Evolutionary conservation across 2,888 invertebrate species (phyloP).

Genomic region (Cephus pulcher): DNA sequence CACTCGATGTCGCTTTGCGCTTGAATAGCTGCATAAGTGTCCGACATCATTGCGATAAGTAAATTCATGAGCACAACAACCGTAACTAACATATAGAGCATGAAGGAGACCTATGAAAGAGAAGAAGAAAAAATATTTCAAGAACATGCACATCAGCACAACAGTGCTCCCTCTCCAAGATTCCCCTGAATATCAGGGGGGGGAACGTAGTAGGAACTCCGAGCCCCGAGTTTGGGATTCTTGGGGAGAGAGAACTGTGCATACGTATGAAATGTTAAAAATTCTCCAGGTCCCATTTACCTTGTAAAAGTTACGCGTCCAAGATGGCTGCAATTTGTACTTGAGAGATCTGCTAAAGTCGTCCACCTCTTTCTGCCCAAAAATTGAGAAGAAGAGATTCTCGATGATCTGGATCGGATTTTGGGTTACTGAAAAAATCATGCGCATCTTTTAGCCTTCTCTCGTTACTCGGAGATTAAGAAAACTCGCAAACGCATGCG

Average conservation of each 20-base stretch:
- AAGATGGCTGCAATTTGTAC: slow-evolving; percentile 75
- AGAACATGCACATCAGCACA: neutral
- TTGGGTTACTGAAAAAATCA: slow-evolving; percentile 81
- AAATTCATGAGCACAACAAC: slow-evolving; percentile 99
- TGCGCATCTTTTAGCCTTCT: neutral
- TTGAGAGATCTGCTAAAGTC: slow-evolving; percentile 65
- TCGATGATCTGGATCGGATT: slow-evolving; percentile 94
- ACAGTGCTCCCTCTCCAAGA: too few relatives aligned
- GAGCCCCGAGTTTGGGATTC: too few relatives aligned
- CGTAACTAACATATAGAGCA: slow-evolving; percentile 98
- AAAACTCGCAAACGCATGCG: slow-evolving; percentile 8
- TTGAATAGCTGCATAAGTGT: slow-evolving; percentile 98
- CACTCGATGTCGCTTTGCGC: slow-evolving; percentile 83
- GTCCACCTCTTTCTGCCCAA: slow-evolving; percentile 91
- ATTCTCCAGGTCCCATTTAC: slow-evolving; percentile 58
- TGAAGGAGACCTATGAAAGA: slow-evolving; percentile 74
- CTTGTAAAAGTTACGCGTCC: slow-evolving; percentile 90
- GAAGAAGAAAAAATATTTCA: neutral
- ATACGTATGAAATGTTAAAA: neutral
- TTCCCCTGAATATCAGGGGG: too few relatives aligned
- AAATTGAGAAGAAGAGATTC: slow-evolving; percentile 98
- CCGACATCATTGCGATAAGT: slow-evolving; percentile 99
- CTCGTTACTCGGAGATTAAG: neutral
- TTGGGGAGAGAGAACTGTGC: neutral
- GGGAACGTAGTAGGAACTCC: too few relatives aligned